Conservation (phyloP, 2,888 invertebrate species). For the Dicranocentrus wangi region DNA sequence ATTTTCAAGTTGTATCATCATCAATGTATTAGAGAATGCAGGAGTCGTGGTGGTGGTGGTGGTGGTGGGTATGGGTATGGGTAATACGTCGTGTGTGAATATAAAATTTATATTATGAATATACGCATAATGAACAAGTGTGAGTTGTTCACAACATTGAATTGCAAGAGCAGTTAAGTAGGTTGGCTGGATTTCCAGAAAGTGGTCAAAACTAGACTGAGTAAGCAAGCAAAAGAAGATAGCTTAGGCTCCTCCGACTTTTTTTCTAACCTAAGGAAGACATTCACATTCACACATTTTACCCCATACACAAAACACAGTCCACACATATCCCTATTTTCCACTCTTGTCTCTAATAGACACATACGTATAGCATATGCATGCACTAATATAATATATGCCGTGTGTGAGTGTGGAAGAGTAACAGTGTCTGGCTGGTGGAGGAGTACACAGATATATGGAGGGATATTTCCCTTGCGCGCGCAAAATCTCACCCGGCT, state of each 20-base stretch:
- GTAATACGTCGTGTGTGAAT: neutral
- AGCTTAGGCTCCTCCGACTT: neutral
- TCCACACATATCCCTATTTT: too few relatives aligned
- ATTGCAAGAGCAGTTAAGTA: conserved; percentile 15
- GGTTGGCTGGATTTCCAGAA: conserved; percentile 28
- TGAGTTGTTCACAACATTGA: conserved; percentile 5
- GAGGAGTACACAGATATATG: conserved; percentile 26
- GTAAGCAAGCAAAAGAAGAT: neutral
- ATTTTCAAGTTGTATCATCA: conserved; percentile 11
- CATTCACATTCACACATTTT: conserved; percentile 23
- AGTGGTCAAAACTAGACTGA: conserved; percentile 16
- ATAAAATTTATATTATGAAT: conserved; percentile 4
- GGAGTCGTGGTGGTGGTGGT: too few relatives aligned
- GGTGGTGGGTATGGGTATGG: neutral
- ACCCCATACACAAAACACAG: too few relatives aligned
- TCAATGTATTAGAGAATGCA: conserved; percentile 17
- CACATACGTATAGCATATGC: too few relatives aligned
- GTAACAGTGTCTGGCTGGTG: neutral
- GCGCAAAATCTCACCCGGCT: conserved; percentile 67
- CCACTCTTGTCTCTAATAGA: neutral
- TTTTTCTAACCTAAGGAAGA: neutral
- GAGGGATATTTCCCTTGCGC: conserved; percentile 59
- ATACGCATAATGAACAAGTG: conserved; percentile 15
- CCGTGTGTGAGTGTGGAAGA: neutral
- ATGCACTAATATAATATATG: too few relatives aligned